Evolutionary conservation across 2,888 invertebrate genomes (phyloP), one percentile per base, ranked within the genome.

Genomic region (Mimachlamys varia): DNA sequence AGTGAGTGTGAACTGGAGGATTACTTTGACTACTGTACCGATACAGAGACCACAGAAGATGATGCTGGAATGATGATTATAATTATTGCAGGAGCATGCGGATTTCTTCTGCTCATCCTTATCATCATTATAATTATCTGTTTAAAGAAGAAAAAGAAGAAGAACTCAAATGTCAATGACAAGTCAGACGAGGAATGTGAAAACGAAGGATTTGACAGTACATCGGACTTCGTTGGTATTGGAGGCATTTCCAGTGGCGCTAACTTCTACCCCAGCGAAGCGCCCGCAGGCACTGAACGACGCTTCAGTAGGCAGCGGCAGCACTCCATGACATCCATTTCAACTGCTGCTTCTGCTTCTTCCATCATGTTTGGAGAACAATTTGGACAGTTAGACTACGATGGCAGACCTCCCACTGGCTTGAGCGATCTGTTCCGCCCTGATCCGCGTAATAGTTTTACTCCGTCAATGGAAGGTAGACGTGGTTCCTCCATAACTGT

Each of bases 11-110:
- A 89, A n/a, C 93, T 95, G 87, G 90, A 92, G 5, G 94, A 93
- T 3, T 94, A 93, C 89, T 92, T 95, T 37, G 94, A 95, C 89
- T 95, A 93, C 91, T 94, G 94, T 33, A 87, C 90, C 12, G 91
- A 91, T 5, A 62, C 89, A 13, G 33, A 58, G 19, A 22, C 88
- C 17, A 33, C 88, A 19, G 88, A 88, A n/a, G 88, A n/a, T 87
- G 88, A 50, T 15, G 87, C 88, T 76, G 62, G 90, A 19, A 49
- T 91, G 22, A 87, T 89, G 17, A 88, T 90, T 33, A 88, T 88
- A n/a, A 90, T 89, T 88, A 91, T 62, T 76, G 88, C 89, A 62
- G 58, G 88, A 38, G 38, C 88, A 0, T 38, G 88, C 62, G 89
- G 50, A 12, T 49, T 91, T 49, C 1, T 88, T 27, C 50, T 91